A percentile compares a stretch with the other conserved stretches of the same genome.
Evolutionary conservation across 2,797 vertebrate genomes (phyloP).

Genomic region (Todus mexicanus): DNA sequence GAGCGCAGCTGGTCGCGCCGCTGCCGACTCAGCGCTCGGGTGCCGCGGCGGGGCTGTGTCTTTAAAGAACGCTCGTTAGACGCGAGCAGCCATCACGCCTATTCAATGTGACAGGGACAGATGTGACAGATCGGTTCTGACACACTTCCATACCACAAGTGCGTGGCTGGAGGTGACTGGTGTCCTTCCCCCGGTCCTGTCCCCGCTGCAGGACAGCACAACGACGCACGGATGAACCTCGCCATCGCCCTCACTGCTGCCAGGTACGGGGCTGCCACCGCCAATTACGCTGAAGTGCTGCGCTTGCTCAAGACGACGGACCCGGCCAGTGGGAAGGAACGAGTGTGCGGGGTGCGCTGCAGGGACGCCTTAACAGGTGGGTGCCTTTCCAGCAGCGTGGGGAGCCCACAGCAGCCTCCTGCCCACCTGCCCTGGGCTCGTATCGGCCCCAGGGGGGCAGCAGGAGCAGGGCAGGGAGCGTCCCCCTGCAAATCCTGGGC

Average conservation of each 20-base stretch:
- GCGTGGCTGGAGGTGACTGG: constrained; percentile 91
- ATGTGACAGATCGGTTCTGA: constrained; percentile 95
- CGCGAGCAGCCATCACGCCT: constrained; percentile 76
- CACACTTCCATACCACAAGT: constrained; percentile 90
- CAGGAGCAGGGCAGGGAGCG: too few species aligned
- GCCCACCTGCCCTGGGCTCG: not conserved
- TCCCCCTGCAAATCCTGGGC: too few species aligned
- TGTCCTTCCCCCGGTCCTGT: constrained; percentile 77
- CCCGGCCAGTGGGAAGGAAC: constrained; percentile 72
- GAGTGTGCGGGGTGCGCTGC: constrained; percentile 86
- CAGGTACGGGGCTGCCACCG: constrained; percentile 92
- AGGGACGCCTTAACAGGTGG: constrained; percentile 83
- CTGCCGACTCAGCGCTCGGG: not conserved
- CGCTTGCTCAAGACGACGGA: constrained; percentile 84
- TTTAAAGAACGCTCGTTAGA: constrained; percentile 77
- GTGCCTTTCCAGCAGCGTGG: not conserved
- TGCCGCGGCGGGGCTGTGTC: constrained; percentile 65
- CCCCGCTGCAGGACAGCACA: constrained; percentile 92
- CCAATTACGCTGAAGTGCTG: constrained; percentile 91
- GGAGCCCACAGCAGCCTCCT: not conserved
- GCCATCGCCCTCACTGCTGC: constrained; percentile 91
- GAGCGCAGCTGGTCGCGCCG: not conserved
- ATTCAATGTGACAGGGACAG: constrained; percentile 91
- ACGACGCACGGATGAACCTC: constrained; percentile 93
- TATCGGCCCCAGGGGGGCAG: not conserved